Conservation (phyloP, 2,113 vertebrate genomes). For the Corydoras maculifer region DNA sequence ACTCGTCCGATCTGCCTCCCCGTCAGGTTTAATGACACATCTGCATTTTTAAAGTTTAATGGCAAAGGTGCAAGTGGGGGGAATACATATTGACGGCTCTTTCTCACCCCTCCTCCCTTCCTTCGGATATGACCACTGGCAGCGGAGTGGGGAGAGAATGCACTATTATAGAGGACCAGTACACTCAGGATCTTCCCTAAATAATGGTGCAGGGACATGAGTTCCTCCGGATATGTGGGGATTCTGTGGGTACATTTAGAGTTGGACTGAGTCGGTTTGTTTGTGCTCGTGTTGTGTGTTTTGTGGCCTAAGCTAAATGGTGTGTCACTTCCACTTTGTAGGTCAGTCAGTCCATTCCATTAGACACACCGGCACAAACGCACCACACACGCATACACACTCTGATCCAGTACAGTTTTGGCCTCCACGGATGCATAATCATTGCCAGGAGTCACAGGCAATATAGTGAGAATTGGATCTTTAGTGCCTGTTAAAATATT, state of each 20-base stretch:
- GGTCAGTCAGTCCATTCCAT: conserved; percentile 47
- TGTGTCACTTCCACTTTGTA: conserved; percentile 53
- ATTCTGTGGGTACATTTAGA: conserved; percentile 43
- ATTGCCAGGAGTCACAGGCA: conserved; percentile 62
- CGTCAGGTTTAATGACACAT: conserved; percentile 57
- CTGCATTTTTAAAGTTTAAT: conserved; percentile 67
- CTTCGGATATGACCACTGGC: conserved; percentile 29
- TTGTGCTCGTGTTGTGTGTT: conserved; percentile 15
- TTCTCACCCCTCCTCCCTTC: conserved; percentile 49
- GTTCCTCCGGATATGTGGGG: conserved; percentile 37
- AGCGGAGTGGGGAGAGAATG: conserved; percentile 2
- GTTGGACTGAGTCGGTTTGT: neutral
- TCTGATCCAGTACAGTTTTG: conserved; percentile 32
- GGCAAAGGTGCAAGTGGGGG: conserved; percentile 43
- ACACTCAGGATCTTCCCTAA: conserved; percentile 16
- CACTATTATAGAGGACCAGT: conserved; percentile 24
- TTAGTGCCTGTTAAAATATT: conserved; percentile 78
- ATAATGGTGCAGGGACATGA: conserved; percentile 25
- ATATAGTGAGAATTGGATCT: conserved; percentile 72
- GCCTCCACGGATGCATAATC: conserved; percentile 54
- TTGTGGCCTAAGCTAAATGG: conserved; percentile 43
- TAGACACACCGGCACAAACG: conserved; percentile 43
- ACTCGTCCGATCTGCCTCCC: conserved; percentile 45
- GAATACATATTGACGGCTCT: conserved; percentile 62
- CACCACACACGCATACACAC: conserved; percentile 9